Evolutionary conservation across 2,797 vertebrate genomes (phyloP).

Genomic region (Sebastes goodei): DNA sequence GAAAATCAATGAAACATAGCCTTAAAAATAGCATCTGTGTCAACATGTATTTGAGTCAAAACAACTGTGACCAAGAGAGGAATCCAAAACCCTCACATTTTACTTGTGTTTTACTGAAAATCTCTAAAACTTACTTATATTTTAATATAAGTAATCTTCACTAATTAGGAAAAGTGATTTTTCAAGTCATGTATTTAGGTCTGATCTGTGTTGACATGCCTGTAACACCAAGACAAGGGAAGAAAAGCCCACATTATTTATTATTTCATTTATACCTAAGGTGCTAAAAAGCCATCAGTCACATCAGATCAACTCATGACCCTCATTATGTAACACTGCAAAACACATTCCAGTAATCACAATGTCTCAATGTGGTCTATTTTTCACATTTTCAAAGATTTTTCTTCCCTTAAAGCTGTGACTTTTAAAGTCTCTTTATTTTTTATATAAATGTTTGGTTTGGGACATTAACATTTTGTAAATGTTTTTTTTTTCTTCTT

Average conservation of each 20-base stretch:
- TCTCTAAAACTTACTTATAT: not conserved
- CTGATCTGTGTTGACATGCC: not conserved
- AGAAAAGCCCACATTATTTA: not conserved
- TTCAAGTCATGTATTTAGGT: not conserved
- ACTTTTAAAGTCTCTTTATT: not conserved
- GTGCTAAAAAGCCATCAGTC: not conserved
- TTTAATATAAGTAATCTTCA: not conserved
- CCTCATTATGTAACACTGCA: not conserved
- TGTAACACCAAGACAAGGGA: not conserved
- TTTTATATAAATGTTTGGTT: not conserved
- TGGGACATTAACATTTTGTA: not conserved
- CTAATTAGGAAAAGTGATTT: not conserved
- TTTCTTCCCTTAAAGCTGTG: not conserved
- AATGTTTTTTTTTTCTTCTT: too few species aligned
- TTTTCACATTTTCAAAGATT: not conserved
- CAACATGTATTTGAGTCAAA: not conserved
- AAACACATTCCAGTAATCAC: not conserved
- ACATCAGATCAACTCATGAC: not conserved
- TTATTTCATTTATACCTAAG: not conserved
- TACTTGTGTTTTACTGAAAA: not conserved
- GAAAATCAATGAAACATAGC: constrained; percentile 53
- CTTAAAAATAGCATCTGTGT: constrained; percentile 48
- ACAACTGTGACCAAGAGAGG: not conserved
- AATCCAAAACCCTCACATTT: not conserved
- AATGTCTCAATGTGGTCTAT: not conserved